Evolutionary conservation across 1,140 invertebrate species (phyloP), one percentile per base, ranked within the genome.

Genomic region (Druon quercuslanigerum): DNA sequence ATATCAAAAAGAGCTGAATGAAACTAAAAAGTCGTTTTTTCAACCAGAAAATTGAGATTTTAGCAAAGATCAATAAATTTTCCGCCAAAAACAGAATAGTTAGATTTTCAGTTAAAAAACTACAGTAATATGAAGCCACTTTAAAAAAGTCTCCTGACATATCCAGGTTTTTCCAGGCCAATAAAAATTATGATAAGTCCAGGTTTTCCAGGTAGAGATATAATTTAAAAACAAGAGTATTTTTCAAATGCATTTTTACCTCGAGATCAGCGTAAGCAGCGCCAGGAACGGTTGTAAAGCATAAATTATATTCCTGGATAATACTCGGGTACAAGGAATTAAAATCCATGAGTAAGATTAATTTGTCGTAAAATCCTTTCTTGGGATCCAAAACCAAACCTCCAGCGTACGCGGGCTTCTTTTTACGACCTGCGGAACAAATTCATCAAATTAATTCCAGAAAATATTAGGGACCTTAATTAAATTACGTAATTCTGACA

Each of bases 321-420:
- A 99, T 99, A 87, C 98, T 99, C 0, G 99, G 99, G 92, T 99
- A 99, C 33, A 99, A 91, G 19, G 98, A 99, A 92, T 99, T 99
- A 90, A 99, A 99, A 88, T 99, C 99, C 96, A 99, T 97, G 4
- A 99, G 90, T 57, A 99, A 91, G 79, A 99, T 96, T 72, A 95
- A 95, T 88, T 96, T 98, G 85, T 99, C 98, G 90, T 99, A 99
- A 81, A 99, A 98, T 14, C 99, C 99, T 89, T 96, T 96, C 89
- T 99, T 98, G 0, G 99, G 99, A 72, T 99, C 98, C 50, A 99
- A 91, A 5, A 99, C 99, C 17, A 99, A 92, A 82, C 99, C 99
- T 52, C 98, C 98, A 19, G 95, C 92, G 89, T 99, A 99, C 6
- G 97, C 95, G 13, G 98, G 95, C 87, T 98, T 98, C 77, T 95